Conservation (phyloP, 2,797 vertebrate species). For the Chaetophractus vellerosus region DNA sequence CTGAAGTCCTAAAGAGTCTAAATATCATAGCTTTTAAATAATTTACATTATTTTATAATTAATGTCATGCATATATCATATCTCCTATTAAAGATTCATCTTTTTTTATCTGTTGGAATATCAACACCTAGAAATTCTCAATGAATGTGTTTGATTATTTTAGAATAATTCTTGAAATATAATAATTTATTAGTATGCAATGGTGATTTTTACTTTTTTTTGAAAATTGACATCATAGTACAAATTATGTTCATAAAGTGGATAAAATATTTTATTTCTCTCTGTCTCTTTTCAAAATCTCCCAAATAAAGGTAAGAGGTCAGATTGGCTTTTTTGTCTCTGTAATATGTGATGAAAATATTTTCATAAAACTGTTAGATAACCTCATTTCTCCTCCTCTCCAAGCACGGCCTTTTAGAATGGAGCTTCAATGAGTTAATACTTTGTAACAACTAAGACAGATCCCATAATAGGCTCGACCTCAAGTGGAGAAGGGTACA, state of each 20-base stretch:
- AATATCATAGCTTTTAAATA: not conserved
- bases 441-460: not conserved
- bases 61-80: not conserved
- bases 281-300: not conserved
- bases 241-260: slow-evolving; percentile 16
- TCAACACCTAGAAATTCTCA: not conserved
- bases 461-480: not conserved
- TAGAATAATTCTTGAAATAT: slow-evolving; percentile 8
- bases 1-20: not conserved
- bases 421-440: not conserved
- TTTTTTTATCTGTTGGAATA: not conserved
- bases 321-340: not conserved
- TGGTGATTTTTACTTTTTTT: not conserved
- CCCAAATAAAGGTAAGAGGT: not conserved
- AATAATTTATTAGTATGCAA: not conserved
- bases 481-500: not conserved
- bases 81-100: not conserved
- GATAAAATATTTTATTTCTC: slow-evolving; percentile 13
- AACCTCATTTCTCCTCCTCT: not conserved
- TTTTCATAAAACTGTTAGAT: slow-evolving; percentile 32
- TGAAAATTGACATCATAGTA: not conserved
- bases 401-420: not conserved
- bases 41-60: not conserved
- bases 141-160: not conserved
- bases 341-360: slow-evolving; percentile 14